phyloP scores from a whole-genome alignment of 2,888 invertebrate species.

The Conomelus anceps region DNA sequence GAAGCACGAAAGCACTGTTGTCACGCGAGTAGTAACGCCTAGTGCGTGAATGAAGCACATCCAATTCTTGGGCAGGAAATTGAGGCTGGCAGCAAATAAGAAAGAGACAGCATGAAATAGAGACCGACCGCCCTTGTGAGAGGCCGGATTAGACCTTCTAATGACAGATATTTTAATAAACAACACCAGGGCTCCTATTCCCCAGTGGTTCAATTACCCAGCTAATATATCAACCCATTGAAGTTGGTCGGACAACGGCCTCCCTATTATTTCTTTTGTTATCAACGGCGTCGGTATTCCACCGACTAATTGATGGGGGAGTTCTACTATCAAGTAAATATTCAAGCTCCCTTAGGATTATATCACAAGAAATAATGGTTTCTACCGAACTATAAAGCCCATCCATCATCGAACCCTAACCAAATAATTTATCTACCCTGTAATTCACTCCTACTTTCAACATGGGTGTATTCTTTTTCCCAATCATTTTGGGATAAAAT shows the following conservation, averaged over 20 bases:
- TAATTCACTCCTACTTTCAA: not conserved
- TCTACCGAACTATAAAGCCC: not conserved
- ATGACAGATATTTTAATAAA: not conserved
- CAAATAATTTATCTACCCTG: not conserved
- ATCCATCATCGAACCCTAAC: not conserved
- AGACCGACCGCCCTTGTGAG: not conserved
- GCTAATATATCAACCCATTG: not conserved
- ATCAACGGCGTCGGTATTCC: not conserved
- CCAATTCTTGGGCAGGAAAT: not conserved
- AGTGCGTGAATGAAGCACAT: not conserved
- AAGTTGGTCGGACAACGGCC: not conserved
- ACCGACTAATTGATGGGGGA: not conserved
- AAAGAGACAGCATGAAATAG: not conserved
- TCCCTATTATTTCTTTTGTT: not conserved
- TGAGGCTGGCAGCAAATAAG: not conserved
- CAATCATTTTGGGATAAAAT: not conserved
- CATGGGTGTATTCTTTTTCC: not conserved
- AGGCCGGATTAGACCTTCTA: not conserved
- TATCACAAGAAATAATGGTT: not conserved
- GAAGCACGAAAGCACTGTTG: not conserved
- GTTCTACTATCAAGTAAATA: not conserved
- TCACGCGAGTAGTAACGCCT: not conserved
- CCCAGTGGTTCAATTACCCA: not conserved
- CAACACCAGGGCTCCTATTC: not conserved
- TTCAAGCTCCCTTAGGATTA: not conserved